Conservation (phyloP, 53 echinoderm and acorn worm species). For the Holothuria scabra region DNA sequence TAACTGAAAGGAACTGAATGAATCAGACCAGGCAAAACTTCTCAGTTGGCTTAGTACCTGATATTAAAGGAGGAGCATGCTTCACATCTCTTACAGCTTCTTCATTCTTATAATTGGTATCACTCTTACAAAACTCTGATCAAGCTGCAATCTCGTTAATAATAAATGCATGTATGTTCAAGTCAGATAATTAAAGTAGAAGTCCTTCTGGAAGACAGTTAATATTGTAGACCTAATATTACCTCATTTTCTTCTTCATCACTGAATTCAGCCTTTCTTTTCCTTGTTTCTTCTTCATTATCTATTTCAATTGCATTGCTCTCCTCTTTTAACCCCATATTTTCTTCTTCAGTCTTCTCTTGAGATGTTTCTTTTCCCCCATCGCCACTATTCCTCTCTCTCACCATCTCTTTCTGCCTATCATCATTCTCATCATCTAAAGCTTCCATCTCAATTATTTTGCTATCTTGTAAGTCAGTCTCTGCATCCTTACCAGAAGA, state of each 20-base stretch:
- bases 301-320: not conserved
- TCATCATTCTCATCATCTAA: not conserved
- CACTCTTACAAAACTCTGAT: too few relatives aligned
- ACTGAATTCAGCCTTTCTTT: not conserved
- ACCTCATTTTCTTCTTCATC: not conserved
- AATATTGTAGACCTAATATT: too few relatives aligned
- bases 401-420: not conserved
- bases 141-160: too few relatives aligned
- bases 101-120: too few relatives aligned
- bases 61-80: too few relatives aligned
- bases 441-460: not conserved
- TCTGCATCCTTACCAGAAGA: not conserved
- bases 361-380: not conserved
- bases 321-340: not conserved
- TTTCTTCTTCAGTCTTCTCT: not conserved
- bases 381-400: not conserved
- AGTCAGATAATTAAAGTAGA: too few relatives aligned
- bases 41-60: too few relatives aligned
- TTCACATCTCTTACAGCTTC: too few relatives aligned
- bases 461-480: not conserved
- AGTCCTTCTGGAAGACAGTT: too few relatives aligned
- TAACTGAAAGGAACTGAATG: too few relatives aligned
- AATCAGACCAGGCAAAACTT: too few relatives aligned
- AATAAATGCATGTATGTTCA: too few relatives aligned
- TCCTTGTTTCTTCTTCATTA: not conserved